These are phyloP conservation scores for Gymnosoma rotundatum DNA, from an alignment of 2,888 invertebrate genomes.

Conservation along the genomic window DNA sequence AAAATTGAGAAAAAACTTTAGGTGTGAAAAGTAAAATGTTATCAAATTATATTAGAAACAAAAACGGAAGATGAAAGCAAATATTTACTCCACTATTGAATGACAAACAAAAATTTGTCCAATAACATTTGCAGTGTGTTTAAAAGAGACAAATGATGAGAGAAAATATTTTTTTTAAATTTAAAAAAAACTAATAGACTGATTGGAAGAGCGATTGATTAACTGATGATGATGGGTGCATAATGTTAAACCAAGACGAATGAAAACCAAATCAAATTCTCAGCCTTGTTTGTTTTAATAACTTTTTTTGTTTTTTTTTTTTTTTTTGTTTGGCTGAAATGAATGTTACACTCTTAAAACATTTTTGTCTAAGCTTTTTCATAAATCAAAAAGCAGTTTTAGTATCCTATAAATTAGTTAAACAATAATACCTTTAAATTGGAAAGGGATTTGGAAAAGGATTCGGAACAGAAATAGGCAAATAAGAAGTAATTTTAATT, in stretches of 20 bases:
- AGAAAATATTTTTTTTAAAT: background rate
- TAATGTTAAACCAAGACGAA: constrained; percentile 77
- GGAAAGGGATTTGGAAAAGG: background rate
- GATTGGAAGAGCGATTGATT: constrained; percentile 1
- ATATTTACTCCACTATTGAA: background rate
- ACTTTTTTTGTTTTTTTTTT: constrained; percentile 17
- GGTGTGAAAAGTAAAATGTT: background rate
- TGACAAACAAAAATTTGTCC: background rate
- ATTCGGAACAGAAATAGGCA: background rate
- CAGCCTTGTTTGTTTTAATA: constrained; percentile 45
- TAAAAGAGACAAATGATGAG: background rate
- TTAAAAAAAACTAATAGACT: background rate
- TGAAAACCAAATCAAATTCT: constrained; percentile 82
- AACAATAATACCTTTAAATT: background rate
- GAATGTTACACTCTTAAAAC: constrained; percentile 2
- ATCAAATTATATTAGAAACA: background rate
- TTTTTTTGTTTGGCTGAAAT: constrained; percentile 3
- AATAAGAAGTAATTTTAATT: too few species aligned
- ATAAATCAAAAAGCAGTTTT: constrained; percentile 1
- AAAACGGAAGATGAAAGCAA: background rate
- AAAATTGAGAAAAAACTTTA: background rate
- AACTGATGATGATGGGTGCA: constrained; percentile 42
- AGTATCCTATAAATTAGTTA: constrained; percentile 10
- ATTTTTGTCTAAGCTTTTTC: constrained; percentile 11
- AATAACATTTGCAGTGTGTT: constrained; percentile 1